Base-by-base conservation (phyloP, 2,797 vertebrate genomes). In the Sarcophilus harrisii region DNA sequence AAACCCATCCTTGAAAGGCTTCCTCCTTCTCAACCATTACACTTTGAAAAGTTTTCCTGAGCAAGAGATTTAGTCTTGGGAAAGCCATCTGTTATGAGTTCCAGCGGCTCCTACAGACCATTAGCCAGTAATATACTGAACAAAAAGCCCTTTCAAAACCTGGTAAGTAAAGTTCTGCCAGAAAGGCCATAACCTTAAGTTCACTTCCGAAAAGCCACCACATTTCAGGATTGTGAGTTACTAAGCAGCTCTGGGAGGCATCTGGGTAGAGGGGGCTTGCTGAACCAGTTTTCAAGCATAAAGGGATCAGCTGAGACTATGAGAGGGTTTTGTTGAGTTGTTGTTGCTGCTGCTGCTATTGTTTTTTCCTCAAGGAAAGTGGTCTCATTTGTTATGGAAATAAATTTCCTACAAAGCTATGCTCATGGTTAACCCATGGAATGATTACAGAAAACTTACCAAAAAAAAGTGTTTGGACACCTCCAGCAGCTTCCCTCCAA, bases 351-450 rank as follows among this genome's bases (percentile, higher is more conserved):
- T 62, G 11, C 14, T 38, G n/a, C 11, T 73, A n/a, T 45, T 45
- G 24, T 81, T 81, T 81, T 45, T 38, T 24, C 73, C 38, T 60
- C 93, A 24, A n/a, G 38, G 9, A 73, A 9, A 91, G 13, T 13
- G 58, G 55, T 27, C 89, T 73, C 2, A 49, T 90, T 92, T 96
- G 18, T 94, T 92, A 95, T 0, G 95, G 18, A 91, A 95, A 94
- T 94, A 94, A 96, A 93, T 58, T 93, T 94, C n/a, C 90, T 93
- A 58, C 90, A 91, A 94, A 96, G 45, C 93, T 94, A 90, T 66
- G 38, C 45, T 58, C 62, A 91, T 90, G n/a, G 57, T 38, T 94
- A 94, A 94, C 81, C 30, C 45, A 94, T 49, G 93, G 24, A 93
- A 95, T 90, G 18, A 55, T 91, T 66, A 94, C 52, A 5, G 89